These are phyloP conservation scores for Urocitellus parryii DNA, from an alignment of 2,113 vertebrate genomes.

Conservation along the genomic window DNA sequence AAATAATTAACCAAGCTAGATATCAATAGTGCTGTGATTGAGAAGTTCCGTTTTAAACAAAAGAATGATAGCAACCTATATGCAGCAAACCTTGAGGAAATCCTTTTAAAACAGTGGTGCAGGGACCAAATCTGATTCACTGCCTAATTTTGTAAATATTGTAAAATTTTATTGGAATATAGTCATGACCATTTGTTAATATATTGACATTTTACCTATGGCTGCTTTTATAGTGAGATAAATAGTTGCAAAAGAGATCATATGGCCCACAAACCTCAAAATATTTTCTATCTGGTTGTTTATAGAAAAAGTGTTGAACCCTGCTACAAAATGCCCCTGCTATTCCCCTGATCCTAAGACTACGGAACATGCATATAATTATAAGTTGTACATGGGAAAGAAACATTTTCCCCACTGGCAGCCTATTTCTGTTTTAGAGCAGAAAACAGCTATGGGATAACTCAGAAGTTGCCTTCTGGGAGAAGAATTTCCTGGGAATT, in stretches of 20 bases:
- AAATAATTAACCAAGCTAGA: background rate
- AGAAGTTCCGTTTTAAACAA: background rate
- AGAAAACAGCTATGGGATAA: background rate
- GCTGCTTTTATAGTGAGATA: background rate
- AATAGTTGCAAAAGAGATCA: slow-evolving; percentile 18
- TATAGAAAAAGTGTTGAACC: background rate
- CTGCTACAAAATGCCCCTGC: background rate
- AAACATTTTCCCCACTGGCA: slow-evolving; percentile 3
- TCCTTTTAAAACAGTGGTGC: background rate
- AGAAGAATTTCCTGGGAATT: slow-evolving; percentile 62
- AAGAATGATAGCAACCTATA: background rate
- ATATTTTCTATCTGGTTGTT: slow-evolving; percentile 41
- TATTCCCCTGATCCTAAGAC: background rate
- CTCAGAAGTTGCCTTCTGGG: background rate
- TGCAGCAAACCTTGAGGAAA: background rate
- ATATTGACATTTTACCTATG: background rate
- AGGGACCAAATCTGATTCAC: background rate
- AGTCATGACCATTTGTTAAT: background rate
- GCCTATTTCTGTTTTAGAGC: slow-evolving; percentile 8
- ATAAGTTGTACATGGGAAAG: background rate
- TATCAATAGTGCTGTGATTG: background rate
- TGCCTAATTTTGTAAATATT: background rate
- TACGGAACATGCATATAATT: slow-evolving; percentile 32
- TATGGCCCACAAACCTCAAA: background rate
- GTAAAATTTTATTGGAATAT: background rate